Base-by-base conservation (phyloP, 2,888 invertebrate genomes). In the Strigamia crassipes region DNA sequence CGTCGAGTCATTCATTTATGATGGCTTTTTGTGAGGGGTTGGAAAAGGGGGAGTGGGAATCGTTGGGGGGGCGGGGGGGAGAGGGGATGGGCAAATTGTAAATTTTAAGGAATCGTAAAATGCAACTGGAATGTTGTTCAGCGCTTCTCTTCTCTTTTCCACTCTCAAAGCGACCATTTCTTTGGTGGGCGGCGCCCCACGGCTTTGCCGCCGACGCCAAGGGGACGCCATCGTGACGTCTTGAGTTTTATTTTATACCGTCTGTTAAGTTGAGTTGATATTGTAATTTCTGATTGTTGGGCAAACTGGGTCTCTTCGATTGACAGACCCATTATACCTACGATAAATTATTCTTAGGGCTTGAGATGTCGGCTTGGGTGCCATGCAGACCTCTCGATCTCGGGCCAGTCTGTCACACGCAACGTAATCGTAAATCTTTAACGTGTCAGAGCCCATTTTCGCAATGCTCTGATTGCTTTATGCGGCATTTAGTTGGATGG, bases 121-220 rank as follows among this genome's bases (percentile, higher is more conserved):
- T 61, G 61, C 61, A 61, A 23, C 61, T 61, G 61, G 61, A 61
- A 61, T 61, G 61, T 61, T 61, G 61, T 61, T 61, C 21, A 61
- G 18, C 61, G 4, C 18, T 8, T 21, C 61, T 61, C 6, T 61
- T 18, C 10, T 23, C 23, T 61, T n/a, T 12, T 46, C n/a, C 18
- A 61, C 61, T 61, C 61, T n/a, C 61, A 10, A 61, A 23, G n/a
- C 61, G 61, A 61, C 61, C 61, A 61, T 61, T 61, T 61, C 61
- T 61, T 61, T 61, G 61, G 61, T 61, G 61, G 61, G 61, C 18
- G 61, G 18, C 61, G 61, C 61, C 61, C 61, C 18, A 12, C 23
- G 61, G 61, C 61, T 61, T 18, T 61, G 61, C 61, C 61, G 61
- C 61, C 18, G 61, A 61, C 61, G 61, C 61, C 61, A 61, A 51